Percentiles rank a stretch among this genome's conserved stretches.
phyloP scores from a whole-genome alignment of 2,888 invertebrate species.

The Caenorhabditis doughertyi region DNA sequence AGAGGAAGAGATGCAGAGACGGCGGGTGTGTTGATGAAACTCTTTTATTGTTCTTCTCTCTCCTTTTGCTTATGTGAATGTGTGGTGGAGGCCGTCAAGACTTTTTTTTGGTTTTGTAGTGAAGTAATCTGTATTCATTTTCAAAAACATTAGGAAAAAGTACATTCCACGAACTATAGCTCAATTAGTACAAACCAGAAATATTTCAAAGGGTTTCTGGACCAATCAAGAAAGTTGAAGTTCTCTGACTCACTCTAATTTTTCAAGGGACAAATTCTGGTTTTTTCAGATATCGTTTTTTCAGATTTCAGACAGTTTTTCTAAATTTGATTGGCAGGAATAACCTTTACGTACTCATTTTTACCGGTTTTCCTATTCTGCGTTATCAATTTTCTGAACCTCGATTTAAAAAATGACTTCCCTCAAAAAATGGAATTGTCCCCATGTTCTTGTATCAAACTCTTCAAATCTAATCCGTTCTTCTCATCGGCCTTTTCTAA shows the following conservation, averaged over 20 bases:
- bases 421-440: background rate
- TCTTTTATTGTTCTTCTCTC: conserved; percentile 64
- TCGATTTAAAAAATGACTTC: background rate
- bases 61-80: conserved; percentile 32
- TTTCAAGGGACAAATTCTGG: too few species aligned
- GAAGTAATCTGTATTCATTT: background rate
- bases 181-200: too few species aligned
- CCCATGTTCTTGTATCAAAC: conserved; percentile 43
- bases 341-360: background rate
- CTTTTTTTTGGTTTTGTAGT: conserved; percentile 27
- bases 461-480: conserved; percentile 53
- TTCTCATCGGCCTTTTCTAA: conserved; percentile 42
- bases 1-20: conserved; percentile 32
- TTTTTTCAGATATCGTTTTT: too few species aligned
- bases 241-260: too few species aligned
- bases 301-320: too few species aligned
- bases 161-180: too few species aligned
- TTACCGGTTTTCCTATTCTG: background rate
- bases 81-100: conserved; percentile 27
- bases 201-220: too few species aligned
- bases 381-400: background rate
- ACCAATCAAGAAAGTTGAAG: too few species aligned
- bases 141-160: too few species aligned
- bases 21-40: conserved; percentile 57
- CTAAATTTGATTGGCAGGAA: too few species aligned